These are phyloP conservation scores for Cercopithecus petaurista DNA, from an alignment of 2,797 vertebrate genomes.

Conservation along the genomic window DNA sequence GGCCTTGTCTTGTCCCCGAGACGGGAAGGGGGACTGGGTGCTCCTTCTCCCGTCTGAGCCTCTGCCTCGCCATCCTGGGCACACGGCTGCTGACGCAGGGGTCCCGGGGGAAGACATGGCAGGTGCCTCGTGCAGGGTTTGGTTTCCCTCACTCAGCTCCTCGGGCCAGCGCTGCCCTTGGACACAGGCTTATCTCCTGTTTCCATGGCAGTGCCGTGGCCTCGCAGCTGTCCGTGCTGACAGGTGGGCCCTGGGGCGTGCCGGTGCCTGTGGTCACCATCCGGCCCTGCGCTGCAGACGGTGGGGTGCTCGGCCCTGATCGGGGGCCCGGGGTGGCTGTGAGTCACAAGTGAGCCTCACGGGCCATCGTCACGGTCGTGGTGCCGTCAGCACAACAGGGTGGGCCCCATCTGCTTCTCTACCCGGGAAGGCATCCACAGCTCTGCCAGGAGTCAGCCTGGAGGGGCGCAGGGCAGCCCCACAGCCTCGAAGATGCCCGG, in stretches of 20 bases:
- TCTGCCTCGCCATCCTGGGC: neutral
- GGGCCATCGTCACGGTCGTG: no score
- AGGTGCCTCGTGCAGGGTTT: neutral
- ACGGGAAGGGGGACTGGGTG: neutral
- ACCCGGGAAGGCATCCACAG: neutral
- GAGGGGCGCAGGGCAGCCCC: accelerated
- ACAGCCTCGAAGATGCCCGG: neutral
- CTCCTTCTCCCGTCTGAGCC: neutral
- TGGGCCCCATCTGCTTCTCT: neutral
- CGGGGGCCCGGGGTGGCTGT: accelerated
- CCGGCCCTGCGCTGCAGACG: no score
- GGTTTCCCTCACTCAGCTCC: neutral
- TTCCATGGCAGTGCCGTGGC: neutral
- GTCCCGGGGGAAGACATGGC: neutral
- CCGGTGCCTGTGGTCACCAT: neutral
- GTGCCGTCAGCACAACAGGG: neutral
- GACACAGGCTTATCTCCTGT: neutral
- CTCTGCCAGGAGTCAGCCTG: accelerated
- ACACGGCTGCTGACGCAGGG: accelerated
- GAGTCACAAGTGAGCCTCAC: accelerated
- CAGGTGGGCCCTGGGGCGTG: neutral
- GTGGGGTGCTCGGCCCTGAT: neutral
- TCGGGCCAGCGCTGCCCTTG: neutral
- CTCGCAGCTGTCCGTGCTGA: accelerated
- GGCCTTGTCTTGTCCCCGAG: neutral